phyloP scores from a whole-genome alignment of 2,797 vertebrate species.

The Poeciliopsis presidionis region DNA sequence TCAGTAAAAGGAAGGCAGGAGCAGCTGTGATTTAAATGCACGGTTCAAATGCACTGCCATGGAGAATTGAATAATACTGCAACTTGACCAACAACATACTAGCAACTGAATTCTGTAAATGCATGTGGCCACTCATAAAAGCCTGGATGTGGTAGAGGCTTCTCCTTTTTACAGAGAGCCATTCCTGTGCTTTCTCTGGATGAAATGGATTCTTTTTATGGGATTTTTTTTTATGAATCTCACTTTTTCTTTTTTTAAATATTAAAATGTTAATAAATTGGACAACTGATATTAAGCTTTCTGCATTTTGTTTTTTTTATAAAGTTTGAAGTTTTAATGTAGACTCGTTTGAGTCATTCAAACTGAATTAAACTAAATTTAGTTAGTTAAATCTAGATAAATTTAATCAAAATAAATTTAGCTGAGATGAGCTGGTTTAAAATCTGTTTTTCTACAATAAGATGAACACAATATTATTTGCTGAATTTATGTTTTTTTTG shows the following conservation, averaged over 20 bases:
- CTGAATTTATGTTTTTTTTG: background rate
- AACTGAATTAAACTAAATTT: background rate
- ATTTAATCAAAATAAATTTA: background rate
- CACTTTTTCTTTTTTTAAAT: background rate
- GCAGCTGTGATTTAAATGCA: background rate
- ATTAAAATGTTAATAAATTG: background rate
- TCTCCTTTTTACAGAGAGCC: background rate
- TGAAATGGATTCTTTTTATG: background rate
- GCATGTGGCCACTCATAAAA: background rate
- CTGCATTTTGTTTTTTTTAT: background rate
- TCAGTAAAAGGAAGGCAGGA: slow-evolving; percentile 1
- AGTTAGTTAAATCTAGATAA: background rate
- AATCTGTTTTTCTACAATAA: background rate
- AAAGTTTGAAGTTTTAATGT: background rate
- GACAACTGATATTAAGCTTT: background rate
- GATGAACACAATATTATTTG: background rate
- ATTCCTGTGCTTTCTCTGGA: background rate
- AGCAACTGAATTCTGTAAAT: background rate
- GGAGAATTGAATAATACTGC: background rate
- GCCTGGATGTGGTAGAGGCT: background rate
- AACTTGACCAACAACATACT: background rate
- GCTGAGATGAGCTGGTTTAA: background rate
- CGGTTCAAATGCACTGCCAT: background rate
- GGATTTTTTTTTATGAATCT: background rate
- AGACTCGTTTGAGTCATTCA: background rate